phyloP scores from a whole-genome alignment of 2,888 invertebrate genomes.

The Tachina lurida region DNA sequence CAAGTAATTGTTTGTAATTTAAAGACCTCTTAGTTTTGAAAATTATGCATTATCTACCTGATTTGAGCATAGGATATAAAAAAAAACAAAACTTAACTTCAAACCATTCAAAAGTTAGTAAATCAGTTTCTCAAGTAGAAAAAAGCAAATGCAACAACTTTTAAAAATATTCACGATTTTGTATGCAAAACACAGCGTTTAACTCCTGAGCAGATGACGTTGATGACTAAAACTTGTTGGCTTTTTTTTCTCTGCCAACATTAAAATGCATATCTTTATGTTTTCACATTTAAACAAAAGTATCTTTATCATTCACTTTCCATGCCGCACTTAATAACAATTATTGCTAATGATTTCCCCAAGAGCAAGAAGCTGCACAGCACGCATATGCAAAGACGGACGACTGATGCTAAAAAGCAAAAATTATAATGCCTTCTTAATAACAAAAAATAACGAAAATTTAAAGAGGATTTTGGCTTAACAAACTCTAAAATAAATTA shows the following conservation, averaged over 20 bases:
- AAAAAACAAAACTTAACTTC: too few relatives aligned
- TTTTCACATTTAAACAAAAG: conserved; percentile 17
- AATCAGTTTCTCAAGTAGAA: conserved; percentile 8
- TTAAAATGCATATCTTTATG: conserved; percentile 3
- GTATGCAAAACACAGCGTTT: conserved; percentile 30
- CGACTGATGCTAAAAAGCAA: background rate
- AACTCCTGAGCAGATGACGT: background rate
- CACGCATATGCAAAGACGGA: conserved; percentile 14
- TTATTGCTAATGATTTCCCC: conserved; percentile 38
- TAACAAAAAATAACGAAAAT: background rate
- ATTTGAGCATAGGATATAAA: too few relatives aligned
- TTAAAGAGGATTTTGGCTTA: conserved; percentile 9
- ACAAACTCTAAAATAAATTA: conserved; percentile 40
- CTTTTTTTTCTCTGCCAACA: conserved; percentile 8
- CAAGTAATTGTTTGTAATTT: conserved; percentile 19
- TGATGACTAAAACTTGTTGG: conserved; percentile 55
- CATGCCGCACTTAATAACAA: conserved; percentile 1
- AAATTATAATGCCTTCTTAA: background rate
- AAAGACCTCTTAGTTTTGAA: background rate
- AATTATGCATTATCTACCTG: too few relatives aligned
- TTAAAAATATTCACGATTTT: conserved; percentile 12
- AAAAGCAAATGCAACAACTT: background rate
- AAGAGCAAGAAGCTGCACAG: conserved; percentile 27
- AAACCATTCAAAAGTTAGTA: background rate
- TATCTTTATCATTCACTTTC: conserved; percentile 28